These are phyloP conservation scores for Euzetes globulus DNA, from an alignment of 2,888 invertebrate species.

Conservation along the genomic window DNA sequence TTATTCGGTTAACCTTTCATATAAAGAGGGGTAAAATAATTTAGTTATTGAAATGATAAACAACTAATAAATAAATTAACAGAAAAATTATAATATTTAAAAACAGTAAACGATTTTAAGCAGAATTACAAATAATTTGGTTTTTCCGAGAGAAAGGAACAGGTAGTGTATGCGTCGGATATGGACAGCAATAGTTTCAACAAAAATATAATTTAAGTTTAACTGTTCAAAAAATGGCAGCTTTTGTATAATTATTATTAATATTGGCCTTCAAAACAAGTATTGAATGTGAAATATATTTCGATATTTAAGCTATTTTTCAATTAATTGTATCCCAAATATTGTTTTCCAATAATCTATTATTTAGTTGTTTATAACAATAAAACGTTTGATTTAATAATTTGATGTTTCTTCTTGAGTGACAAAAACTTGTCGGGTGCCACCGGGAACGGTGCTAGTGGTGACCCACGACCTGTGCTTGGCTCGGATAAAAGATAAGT, in stretches of 20 bases:
- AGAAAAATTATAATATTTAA: neutral
- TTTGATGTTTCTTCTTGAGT: conserved; percentile 42
- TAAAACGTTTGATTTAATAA: conserved; percentile 27
- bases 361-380: conserved; percentile 26
- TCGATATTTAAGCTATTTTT: conserved; percentile 15
- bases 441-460: conserved; percentile 83
- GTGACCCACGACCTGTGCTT: conserved; percentile 97
- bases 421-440: conserved; percentile 48
- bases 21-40: conserved; percentile 18
- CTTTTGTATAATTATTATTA: conserved; percentile 12
- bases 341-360: neutral
- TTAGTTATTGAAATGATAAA: conserved; percentile 19
- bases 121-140: neutral
- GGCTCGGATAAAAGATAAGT: conserved; percentile 82
- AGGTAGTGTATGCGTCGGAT: neutral
- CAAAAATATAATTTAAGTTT: neutral
- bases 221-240: conserved; percentile 21
- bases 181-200: neutral
- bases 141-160: neutral
- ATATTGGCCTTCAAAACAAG: conserved; percentile 22
- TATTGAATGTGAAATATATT: neutral
- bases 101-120: neutral
- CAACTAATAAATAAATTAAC: conserved; percentile 25
- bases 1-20: neutral
- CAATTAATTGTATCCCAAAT: conserved; percentile 15